Evolutionary conservation across 1,140 invertebrate genomes (phyloP).

Genomic region (Drosophila leontia): DNA sequence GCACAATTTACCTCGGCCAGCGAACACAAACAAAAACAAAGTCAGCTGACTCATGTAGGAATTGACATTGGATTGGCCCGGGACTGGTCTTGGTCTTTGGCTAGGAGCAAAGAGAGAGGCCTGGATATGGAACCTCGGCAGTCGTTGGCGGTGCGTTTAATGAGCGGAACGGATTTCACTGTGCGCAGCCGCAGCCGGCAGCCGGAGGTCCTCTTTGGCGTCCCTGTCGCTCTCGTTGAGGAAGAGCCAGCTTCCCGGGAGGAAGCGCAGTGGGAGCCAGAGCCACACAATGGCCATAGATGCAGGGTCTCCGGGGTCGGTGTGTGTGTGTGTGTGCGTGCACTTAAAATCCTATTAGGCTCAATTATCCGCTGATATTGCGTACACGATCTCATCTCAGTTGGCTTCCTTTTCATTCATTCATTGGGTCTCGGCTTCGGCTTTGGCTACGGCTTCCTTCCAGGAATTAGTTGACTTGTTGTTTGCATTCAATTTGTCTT

Average conservation of each 20-base stretch:
- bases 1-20: conserved; percentile 75
- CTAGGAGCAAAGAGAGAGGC: background rate
- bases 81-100: conserved; percentile 14
- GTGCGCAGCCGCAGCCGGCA: conserved; percentile 58
- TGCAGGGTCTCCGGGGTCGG: conserved; percentile 19
- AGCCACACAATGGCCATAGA: conserved; percentile 58
- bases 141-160: conserved; percentile 74
- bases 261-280: conserved; percentile 68
- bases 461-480: conserved; percentile 69
- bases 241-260: conserved; percentile 57
- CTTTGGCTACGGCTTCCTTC: conserved; percentile 62
- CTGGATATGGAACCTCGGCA: conserved; percentile 22
- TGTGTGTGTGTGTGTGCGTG: conserved; percentile 59
- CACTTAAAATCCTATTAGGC: conserved; percentile 84
- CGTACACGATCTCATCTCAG: conserved; percentile 79
- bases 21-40: conserved; percentile 74
- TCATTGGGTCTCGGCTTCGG: conserved; percentile 42
- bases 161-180: conserved; percentile 80
- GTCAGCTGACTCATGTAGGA: conserved; percentile 80
- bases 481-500: conserved; percentile 79
- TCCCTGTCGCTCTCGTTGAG: conserved; percentile 19
- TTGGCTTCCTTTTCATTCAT: conserved; percentile 57
- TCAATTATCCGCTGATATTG: conserved; percentile 84
- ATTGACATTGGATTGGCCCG: conserved; percentile 30
- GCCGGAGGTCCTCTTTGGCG: conserved; percentile 59